Evolutionary conservation across 1,140 invertebrate genomes (phyloP).

Genomic region (Triops cancriformis): DNA sequence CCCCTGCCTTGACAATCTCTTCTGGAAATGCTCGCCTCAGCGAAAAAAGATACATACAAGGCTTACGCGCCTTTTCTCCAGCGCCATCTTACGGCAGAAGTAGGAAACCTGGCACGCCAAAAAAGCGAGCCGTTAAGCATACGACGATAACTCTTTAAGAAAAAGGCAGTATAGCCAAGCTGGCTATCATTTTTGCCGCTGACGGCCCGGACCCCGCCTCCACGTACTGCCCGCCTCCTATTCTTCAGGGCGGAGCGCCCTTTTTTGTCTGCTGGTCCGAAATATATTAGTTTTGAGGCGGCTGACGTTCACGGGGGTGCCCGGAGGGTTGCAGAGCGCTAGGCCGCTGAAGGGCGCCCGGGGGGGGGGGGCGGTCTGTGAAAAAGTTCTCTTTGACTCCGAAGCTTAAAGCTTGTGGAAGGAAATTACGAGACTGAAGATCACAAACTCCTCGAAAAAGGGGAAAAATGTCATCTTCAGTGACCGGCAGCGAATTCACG

Average conservation of each 20-base stretch:
- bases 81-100: neutral
- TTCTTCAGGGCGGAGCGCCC: neutral
- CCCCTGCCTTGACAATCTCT: neutral
- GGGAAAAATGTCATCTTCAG: slow-evolving; percentile 27
- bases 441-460: slow-evolving; percentile 1
- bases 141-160: slow-evolving; percentile 14
- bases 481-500: slow-evolving; percentile 28
- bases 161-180: neutral
- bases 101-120: no score
- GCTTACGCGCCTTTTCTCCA: no score
- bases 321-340: no score
- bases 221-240: slow-evolving; percentile 1
- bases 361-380: neutral
- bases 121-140: slow-evolving; percentile 2
- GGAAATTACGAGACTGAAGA: slow-evolving; percentile 5
- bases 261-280: neutral
- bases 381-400: neutral
- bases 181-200: slow-evolving; percentile 10
- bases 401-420: neutral
- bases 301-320: no score
- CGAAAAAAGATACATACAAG: no score
- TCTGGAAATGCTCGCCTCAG: slow-evolving; percentile 4
- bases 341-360: neutral
- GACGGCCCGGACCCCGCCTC: neutral
- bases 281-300: slow-evolving; percentile 2